Evolutionary conservation across 92 coral and sea anemone genomes (phyloP).

Genomic region (Diadumene lineata): DNA sequence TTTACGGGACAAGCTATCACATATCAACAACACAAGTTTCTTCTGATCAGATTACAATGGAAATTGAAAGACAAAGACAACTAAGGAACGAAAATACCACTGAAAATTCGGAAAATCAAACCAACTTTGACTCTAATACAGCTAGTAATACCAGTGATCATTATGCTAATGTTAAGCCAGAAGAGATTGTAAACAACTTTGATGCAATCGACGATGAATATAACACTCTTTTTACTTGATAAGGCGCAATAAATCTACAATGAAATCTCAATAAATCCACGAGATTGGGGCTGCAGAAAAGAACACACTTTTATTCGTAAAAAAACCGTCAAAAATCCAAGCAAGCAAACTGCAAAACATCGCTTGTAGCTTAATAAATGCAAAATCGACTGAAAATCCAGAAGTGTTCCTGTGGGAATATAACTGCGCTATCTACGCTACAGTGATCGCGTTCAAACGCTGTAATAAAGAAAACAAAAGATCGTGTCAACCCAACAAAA

Average conservation of each 20-base stretch:
- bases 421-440: conserved; percentile 31
- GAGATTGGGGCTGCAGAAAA: conserved; percentile 25
- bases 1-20: too few relatives aligned
- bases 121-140: too few relatives aligned
- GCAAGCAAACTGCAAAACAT: conserved; percentile 20
- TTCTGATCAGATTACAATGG: too few relatives aligned
- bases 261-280: not conserved
- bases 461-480: conserved; percentile 2
- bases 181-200: too few relatives aligned
- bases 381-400: conserved; percentile 22
- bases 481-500: too few relatives aligned
- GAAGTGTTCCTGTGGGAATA: conserved; percentile 26
- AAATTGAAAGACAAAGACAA: too few relatives aligned
- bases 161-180: too few relatives aligned
- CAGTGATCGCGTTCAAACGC: conserved; percentile 14
- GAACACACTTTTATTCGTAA: conserved; percentile 6
- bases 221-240: not conserved
- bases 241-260: not conserved
- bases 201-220: too few relatives aligned
- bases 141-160: too few relatives aligned
- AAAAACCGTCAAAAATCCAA: conserved; percentile 21
- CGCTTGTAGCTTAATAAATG: conserved; percentile 9
- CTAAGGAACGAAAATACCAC: too few relatives aligned
- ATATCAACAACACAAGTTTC: too few relatives aligned
- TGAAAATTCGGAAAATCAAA: too few relatives aligned